A percentile compares a stretch with the other conserved stretches of the same genome.
phyloP scores from a whole-genome alignment of 2,797 vertebrate species.

The Crenichthys baileyi region DNA sequence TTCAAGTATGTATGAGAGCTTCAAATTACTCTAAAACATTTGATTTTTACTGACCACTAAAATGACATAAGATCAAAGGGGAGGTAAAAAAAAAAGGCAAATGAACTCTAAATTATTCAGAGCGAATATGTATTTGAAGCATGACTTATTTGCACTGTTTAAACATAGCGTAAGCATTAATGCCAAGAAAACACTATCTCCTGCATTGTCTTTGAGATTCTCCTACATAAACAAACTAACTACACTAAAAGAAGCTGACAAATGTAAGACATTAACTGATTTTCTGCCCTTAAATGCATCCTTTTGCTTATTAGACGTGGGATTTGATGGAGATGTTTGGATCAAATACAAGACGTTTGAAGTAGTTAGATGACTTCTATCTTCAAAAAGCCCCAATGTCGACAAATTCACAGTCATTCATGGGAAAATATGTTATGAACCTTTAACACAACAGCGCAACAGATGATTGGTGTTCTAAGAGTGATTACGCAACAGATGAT shows the following conservation, averaged over 20 bases:
- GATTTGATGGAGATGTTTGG: not conserved
- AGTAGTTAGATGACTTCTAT: no score
- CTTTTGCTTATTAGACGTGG: not conserved
- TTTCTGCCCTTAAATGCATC: not conserved
- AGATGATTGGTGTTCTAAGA: no score
- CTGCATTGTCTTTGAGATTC: not conserved
- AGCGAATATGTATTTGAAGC: not conserved
- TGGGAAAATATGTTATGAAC: no score
- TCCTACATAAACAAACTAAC: no score
- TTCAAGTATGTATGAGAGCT: slow-evolving; percentile 14
- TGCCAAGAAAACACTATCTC: not conserved
- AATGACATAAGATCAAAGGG: slow-evolving; percentile 15
- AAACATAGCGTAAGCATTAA: slow-evolving; percentile 16
- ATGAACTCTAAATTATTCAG: slow-evolving; percentile 8
- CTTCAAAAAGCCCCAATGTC: no score
- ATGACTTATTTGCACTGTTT: slow-evolving; percentile 20
- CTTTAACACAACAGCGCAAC: no score
- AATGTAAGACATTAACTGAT: not conserved
- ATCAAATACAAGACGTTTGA: no score
- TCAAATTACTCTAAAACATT: slow-evolving; percentile 5
- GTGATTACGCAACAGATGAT: no score
- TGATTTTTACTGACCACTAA: slow-evolving; percentile 23
- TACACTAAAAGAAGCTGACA: no score
- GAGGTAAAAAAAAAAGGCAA: slow-evolving; percentile 3
- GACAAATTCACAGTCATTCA: no score